Evolutionary conservation across 2,797 vertebrate species (phyloP), one percentile per base, ranked within the genome.

Genomic region (Ibycter americanus): DNA sequence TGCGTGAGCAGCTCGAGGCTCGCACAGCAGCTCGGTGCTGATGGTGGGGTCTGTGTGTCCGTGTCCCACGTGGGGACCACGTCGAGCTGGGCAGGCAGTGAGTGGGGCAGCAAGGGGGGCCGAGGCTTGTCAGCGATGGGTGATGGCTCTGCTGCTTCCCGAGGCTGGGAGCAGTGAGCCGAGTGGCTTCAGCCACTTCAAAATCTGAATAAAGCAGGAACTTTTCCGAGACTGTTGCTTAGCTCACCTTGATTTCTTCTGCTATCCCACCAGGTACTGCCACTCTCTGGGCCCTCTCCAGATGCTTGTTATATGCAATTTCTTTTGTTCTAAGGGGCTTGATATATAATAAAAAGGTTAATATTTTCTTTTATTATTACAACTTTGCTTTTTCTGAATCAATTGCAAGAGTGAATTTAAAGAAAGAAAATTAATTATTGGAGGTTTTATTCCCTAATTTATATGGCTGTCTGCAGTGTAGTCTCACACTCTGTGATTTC

Each of bases 51-150:
- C 62, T 1, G 1, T 1, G 14, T 42, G n/a, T 42, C 36, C 36
- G 51, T 2, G 2, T 27, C 63, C 47, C 47, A 13, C 0, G 1
- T 0, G 0, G 61, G 22, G 21, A 72, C 17, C 5, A 1, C 25
- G 13, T 8, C 0, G 4, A 49, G 31, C 42, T 1, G 15, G 51
- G 42, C 26, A 8, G 76, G 68, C 61, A 34, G 74, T 3, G 1
- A 38, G 54, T 38, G 19, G 26, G 22, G 5, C 58, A 26, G 52
- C 0, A 4, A 27, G 6, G 65, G 47, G 21, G 13, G 3, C 62
- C 15, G 27, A 3, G 4, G 25, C 25, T 51, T 17, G 1, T 4
- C 1, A 1, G 44, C 0, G 6, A 44, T 4, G 54, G 44, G 15
- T 0, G 3, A 44, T 0, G 7, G 46, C 32, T 66, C 68, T 26